Evolutionary conservation across 2,113 vertebrate species (phyloP).

Genomic region (Dolichallabes microphthalmus): DNA sequence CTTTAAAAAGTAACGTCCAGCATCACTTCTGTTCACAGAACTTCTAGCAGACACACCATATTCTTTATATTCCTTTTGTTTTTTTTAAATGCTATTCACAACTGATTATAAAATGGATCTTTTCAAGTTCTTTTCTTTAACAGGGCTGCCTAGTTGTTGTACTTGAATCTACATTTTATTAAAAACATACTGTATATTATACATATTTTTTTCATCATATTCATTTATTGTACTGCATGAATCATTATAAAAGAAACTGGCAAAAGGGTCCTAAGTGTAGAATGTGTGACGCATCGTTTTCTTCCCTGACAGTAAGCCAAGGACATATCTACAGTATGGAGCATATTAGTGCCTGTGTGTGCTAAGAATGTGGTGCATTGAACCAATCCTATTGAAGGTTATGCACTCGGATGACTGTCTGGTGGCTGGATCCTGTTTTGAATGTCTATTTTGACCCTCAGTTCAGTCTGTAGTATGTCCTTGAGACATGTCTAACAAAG

Average conservation of each 20-base stretch:
- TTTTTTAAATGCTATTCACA: neutral
- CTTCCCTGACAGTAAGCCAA: neutral
- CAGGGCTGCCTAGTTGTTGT: neutral
- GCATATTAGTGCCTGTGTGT: neutral
- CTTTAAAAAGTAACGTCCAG: no score
- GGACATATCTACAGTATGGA: neutral
- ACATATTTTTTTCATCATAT: neutral
- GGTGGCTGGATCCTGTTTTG: neutral
- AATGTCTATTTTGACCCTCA: neutral
- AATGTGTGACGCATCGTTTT: neutral
- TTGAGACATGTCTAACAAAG: slow-evolving; percentile 8
- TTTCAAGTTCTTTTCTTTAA: neutral
- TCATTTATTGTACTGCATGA: neutral
- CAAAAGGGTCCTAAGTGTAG: neutral
- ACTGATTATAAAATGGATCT: neutral
- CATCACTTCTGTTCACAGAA: neutral
- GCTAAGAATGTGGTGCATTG: neutral
- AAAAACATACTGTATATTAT: no score
- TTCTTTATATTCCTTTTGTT: no score
- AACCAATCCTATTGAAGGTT: slow-evolving; percentile 12
- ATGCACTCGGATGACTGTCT: neutral
- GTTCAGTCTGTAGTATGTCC: slow-evolving; percentile 6
- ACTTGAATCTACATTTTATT: neutral
- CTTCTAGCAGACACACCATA: neutral
- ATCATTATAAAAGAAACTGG: neutral